Evolutionary conservation across 2,113 vertebrate genomes (phyloP).

Genomic region (Noctilio leporinus): DNA sequence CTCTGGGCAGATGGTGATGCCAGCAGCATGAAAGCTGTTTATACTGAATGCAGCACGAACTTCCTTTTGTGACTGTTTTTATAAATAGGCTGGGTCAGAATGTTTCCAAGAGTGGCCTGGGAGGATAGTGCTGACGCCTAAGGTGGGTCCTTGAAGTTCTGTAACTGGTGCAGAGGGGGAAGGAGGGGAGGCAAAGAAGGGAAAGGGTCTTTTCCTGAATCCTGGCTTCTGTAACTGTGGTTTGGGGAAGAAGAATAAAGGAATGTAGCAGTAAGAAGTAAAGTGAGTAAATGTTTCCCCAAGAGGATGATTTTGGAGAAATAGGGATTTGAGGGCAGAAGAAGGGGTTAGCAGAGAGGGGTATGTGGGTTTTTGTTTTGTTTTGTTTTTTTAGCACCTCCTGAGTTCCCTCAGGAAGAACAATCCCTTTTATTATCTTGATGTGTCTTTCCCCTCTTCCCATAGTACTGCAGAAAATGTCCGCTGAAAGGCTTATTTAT

Average conservation of each 20-base stretch:
- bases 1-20: not conserved
- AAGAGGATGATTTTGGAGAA: not conserved
- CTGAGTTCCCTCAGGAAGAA: not conserved
- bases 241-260: not conserved
- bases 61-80: not conserved
- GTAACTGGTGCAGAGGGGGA: too few relatives aligned
- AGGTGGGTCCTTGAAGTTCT: not conserved
- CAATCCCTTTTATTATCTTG: not conserved
- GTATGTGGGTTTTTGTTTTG: not conserved
- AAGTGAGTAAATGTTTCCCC: not conserved
- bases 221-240: not conserved
- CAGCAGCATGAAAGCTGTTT: not conserved
- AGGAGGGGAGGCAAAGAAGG: not conserved
- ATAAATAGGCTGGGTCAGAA: not conserved
- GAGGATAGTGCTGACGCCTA: not conserved
- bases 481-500: fast-evolving
- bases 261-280: not conserved
- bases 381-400: not conserved
- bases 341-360: not conserved
- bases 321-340: not conserved
- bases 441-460: not conserved
- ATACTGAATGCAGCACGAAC: not conserved
- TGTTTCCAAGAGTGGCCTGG: not conserved
- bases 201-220: not conserved
- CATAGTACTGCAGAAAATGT: not conserved